A percentile compares a stretch with the other conserved stretches of the same genome.
These are phyloP conservation scores for Parnassius smintheus DNA, from an alignment of 2,888 invertebrate genomes.

Conservation along the genomic window DNA sequence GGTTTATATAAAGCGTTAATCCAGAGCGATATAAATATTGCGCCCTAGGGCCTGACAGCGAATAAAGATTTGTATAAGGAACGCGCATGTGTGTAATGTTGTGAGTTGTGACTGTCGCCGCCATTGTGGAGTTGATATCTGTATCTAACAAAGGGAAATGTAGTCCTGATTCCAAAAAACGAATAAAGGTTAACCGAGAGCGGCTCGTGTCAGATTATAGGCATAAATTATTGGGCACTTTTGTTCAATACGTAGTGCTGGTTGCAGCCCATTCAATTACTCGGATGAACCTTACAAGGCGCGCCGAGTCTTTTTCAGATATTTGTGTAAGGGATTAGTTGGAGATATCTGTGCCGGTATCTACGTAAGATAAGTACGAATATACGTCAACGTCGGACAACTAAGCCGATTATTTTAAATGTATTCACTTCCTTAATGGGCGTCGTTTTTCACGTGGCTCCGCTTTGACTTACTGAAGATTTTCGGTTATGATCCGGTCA, in stretches of 20 bases:
- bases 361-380: conserved; percentile 80
- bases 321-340: conserved; percentile 79
- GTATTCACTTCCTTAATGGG: conserved; percentile 82
- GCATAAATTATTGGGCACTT: conserved; percentile 79
- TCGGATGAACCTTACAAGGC: conserved; percentile 70
- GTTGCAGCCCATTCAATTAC: conserved; percentile 75
- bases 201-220: conserved; percentile 74
- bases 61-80: conserved; percentile 60
- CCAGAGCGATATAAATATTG: conserved; percentile 51
- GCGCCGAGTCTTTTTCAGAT: conserved; percentile 78
- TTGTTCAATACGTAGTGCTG: conserved; percentile 74
- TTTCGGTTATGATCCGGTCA: conserved; percentile 80
- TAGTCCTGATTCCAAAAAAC: conserved; percentile 62
- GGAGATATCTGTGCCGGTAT: conserved; percentile 79
- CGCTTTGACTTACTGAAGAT: conserved; percentile 74
- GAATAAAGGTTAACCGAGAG: conserved; percentile 59
- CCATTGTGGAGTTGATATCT: conserved; percentile 67
- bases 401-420: conserved; percentile 82
- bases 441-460: conserved; percentile 75
- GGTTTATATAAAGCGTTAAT: conserved; percentile 48
- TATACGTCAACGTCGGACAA: conserved; percentile 81
- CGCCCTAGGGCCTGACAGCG: conserved; percentile 49
- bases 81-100: conserved; percentile 61
- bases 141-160: conserved; percentile 64
- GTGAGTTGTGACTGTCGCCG: conserved; percentile 74